These are phyloP conservation scores for Nephrocerus scutellatus DNA, from an alignment of 2,888 invertebrate genomes.

Conservation along the genomic window DNA sequence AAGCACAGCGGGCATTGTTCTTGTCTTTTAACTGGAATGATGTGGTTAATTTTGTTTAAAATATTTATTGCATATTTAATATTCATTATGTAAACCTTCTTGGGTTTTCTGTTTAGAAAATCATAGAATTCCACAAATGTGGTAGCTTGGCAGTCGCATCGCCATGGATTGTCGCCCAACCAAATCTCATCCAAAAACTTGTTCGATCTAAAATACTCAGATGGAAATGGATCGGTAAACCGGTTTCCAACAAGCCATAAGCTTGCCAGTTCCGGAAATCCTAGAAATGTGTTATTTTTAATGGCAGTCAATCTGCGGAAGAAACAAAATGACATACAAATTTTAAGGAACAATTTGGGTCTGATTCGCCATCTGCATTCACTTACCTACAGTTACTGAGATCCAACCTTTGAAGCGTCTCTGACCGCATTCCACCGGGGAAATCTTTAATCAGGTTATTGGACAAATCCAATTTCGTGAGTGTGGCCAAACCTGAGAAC, in stretches of 20 bases:
- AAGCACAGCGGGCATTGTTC: constrained; percentile 56
- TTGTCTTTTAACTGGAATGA: constrained; percentile 36
- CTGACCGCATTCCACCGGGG: constrained; percentile 56
- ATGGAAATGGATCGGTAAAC: constrained; percentile 57
- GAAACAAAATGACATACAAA: constrained; percentile 29
- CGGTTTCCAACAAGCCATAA: constrained; percentile 66
- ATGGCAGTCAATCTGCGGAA: constrained; percentile 56
- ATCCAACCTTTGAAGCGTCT: constrained; percentile 56
- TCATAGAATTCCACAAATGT: constrained; percentile 58
- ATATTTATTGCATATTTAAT: neutral
- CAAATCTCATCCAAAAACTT: constrained; percentile 54
- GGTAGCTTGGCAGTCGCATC: constrained; percentile 61
- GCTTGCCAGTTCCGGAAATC: constrained; percentile 55
- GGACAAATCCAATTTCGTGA: constrained; percentile 58
- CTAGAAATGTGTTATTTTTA: constrained; percentile 57
- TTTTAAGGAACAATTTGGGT: neutral
- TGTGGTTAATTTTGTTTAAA: neutral
- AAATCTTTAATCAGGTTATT: constrained; percentile 59
- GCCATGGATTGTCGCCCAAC: constrained; percentile 68
- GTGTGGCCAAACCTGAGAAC: constrained; percentile 54
- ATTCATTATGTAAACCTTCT: constrained; percentile 37
- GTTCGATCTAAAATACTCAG: constrained; percentile 56
- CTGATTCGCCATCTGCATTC: neutral
- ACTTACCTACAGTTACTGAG: constrained; percentile 43
- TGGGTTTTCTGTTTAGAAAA: constrained; percentile 54